Evolutionary conservation across 2,113 vertebrate species (phyloP).

Genomic region (Anser brachyrhynchus): DNA sequence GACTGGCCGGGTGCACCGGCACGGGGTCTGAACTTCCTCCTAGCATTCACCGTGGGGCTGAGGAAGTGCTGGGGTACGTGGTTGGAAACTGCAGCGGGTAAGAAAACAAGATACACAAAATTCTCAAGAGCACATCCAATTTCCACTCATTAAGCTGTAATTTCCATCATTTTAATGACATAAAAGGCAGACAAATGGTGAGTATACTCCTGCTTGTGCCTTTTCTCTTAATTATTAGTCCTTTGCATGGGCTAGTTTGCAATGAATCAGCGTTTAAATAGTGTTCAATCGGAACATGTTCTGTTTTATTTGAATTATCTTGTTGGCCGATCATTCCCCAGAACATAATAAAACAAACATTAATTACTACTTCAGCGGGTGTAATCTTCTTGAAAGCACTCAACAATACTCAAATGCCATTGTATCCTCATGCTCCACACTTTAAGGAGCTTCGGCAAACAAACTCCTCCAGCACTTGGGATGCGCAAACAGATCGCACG

Average conservation of each 20-base stretch:
- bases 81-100: fast-evolving
- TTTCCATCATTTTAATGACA: constrained; percentile 37
- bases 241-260: not conserved
- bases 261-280: constrained; percentile 21
- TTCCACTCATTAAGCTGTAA: not conserved
- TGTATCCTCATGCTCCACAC: not conserved
- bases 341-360: constrained; percentile 75
- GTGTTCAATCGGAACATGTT: constrained; percentile 35
- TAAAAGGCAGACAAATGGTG: not conserved
- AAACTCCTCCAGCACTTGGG: not conserved
- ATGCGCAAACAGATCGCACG: fast-evolving
- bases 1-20: too few relatives aligned
- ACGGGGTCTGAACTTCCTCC: too few relatives aligned
- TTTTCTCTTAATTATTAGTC: constrained; percentile 30
- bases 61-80: fast-evolving
- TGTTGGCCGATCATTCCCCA: constrained; percentile 66
- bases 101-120: not conserved
- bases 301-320: constrained; percentile 66
- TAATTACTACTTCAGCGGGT: constrained; percentile 67
- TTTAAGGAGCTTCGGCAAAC: not conserved
- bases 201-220: not conserved
- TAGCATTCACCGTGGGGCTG: not conserved
- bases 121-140: not conserved
- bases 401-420: not conserved
- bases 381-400: constrained; percentile 48